Conservation (phyloP, 1,140 invertebrate species). For the Capitella teleta region DNA sequence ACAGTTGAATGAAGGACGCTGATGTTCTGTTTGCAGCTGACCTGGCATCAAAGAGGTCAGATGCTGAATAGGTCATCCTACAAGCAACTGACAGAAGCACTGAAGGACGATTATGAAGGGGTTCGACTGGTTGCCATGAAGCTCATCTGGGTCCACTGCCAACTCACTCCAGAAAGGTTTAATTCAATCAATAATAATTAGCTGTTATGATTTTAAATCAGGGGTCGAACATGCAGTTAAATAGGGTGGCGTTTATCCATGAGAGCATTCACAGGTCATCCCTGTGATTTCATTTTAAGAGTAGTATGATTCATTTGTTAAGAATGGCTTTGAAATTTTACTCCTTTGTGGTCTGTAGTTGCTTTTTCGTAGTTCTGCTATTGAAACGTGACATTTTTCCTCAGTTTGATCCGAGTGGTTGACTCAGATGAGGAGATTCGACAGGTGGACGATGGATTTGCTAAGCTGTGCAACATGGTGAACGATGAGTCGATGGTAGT, state of each 20-base stretch:
- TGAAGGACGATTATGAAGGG: constrained; percentile 89
- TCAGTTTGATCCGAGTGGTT: not conserved
- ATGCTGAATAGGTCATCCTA: constrained; percentile 67
- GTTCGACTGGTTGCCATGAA: constrained; percentile 75
- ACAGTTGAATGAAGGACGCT: not conserved
- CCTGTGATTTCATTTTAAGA: no score
- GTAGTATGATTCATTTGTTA: no score
- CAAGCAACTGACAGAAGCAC: constrained; percentile 63
- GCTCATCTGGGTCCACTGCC: constrained; percentile 71
- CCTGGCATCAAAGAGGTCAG: constrained; percentile 65
- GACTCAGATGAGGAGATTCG: constrained; percentile 27
- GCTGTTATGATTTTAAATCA: no score
- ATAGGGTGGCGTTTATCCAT: no score
- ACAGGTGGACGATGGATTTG: constrained; percentile 92
- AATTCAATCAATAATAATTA: no score
- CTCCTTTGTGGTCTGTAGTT: not conserved
- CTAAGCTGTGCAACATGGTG: constrained; percentile 82
- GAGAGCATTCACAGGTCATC: no score
- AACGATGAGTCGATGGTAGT: constrained; percentile 68
- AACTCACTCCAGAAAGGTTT: constrained; percentile 79
- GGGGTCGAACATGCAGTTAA: no score
- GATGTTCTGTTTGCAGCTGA: constrained; percentile 34
- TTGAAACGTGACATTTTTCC: constrained; percentile 1
- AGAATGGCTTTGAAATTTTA: constrained; percentile 3
- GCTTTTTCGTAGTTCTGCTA: not conserved